Base-by-base conservation (phyloP, 53 echinoderm and acorn worm genomes). In the Holothuria scabra region DNA sequence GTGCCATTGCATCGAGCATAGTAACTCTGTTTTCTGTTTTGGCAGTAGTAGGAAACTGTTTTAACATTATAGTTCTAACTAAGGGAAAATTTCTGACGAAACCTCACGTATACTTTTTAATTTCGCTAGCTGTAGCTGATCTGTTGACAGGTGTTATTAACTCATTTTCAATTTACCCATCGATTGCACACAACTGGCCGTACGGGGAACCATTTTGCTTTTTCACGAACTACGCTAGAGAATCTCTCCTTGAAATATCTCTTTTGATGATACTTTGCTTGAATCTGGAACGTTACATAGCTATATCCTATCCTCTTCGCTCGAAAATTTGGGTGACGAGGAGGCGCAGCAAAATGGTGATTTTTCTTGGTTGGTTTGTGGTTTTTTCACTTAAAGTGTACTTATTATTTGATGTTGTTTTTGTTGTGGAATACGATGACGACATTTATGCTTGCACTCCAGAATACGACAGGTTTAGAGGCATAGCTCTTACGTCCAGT, bases 271-370 rank as follows among this genome's bases (percentile, higher is more conserved):
- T 87, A 18, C 80, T 87, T 14, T 66, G 87, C 5, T 59, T 87
- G 18, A 87, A 56, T 28, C 66, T 87, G 22, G 87, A 87, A 87
- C 87, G 87, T 8, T 87, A 87, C 56, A 68, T 87, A 38, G 72
- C 48, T 48, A 72, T 72, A 25, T 72, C 23, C 34, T 72, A 44
- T 44, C 72, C 72, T 2, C 24, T 72, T 46, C 72, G 72, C 48
- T 48, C 44, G 46, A 72, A 48, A 72, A 72, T 72, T 24, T 72
- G 72, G 72, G 22, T 72, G 34, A 46, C 72, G 19, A 25, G 46
- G 24, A 38, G 6, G 28, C 72, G 72, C 25, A 14, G 72, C 46
- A 72, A 72, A 34, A 26, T 72, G 28, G 12, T 72, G 48, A 72
- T 72, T 18, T 44, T 72, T 28, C 25, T 72, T 38, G 22, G 72